Base-by-base conservation (phyloP, 2,797 vertebrate genomes). In the Varecia variegata region DNA sequence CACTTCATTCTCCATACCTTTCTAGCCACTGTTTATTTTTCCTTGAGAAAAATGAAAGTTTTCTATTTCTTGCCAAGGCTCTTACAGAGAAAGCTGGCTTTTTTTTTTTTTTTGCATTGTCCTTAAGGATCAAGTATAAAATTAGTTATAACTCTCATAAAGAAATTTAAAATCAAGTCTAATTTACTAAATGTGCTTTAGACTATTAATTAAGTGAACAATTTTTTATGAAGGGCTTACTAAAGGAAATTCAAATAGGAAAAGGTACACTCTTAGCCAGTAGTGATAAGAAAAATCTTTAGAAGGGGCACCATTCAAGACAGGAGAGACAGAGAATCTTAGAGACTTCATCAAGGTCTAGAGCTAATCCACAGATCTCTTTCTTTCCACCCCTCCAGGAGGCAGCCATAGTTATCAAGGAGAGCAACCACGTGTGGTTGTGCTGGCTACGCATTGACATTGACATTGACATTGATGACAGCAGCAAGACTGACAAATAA, bases 61-160 rank as follows among this genome's bases (percentile, higher is more conserved):
- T 98, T 95, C 94, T 94, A 77, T 97, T 93, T 96, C 92, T 96
- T 96, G 97, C 94, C 97, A 97, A 92, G 88, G 94, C 93, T 95
- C 71, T 96, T 94, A 77, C 17, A 87, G 65, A 97, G 96, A 97
- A 98, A 94, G 27, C 40, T 43, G 65, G 73, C 71, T 94, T 90
- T 54, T 68, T 95, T 74, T 74, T 56, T 54, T 54, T 23, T 54
- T 52, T 2, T 21, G 7, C 54, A 94, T 68, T 84, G 45, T 95
- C 80, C 76, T 80, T 96, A 45, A 93, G 68, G 27, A n/a, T 93
- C 67, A 88, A 88, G 70, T 58, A 65, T 54, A 84, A 95, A 92
- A 95, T 90, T 52, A 90, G 68, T 88, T 38, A 15, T 47, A 96
- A 94, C 35, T 81, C 45, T 90, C 65, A 77, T 67, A 74, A 93